Base-by-base conservation (phyloP, 2,113 vertebrate genomes). In the Gallinago undulata region DNA sequence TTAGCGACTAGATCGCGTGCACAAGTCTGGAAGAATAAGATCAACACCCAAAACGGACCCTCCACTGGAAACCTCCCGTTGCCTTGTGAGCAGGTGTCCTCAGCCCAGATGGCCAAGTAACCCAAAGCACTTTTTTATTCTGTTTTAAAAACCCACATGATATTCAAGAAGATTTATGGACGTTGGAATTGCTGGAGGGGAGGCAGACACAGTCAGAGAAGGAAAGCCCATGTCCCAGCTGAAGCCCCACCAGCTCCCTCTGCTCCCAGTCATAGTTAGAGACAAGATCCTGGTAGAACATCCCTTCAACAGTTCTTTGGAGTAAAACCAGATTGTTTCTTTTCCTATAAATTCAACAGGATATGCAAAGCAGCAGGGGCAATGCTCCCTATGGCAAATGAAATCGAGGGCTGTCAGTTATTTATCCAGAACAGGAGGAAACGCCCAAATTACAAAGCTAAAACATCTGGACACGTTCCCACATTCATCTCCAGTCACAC, bases 1-100 rank as follows among this genome's bases (percentile, higher is more conserved):
- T 35, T 2, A 31, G 51, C 1, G 11, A 33, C 19, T 11, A 37
- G 7, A 31, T 14, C 4, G 5, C 0, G 0, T 6, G 55, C 35
- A 31, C 35, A 24, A 1, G 1, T 28, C 60, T 50, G 59, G 72
- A 28, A 69, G 50, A 48, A 45, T 2, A 39, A 50, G 27, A 0
- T 2, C 39, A 37, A 59, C 77, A 30, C 25, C 19, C 48, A 53
- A 25, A 39, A 12, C 0, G 12, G 60, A 50, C 16, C 41, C 70
- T 90, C 27, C 10, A 7, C 39, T 68, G 45, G 17, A 57, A 84
- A 67, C n/a, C 60, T 57, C 35, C 74, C 4, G 0, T 13, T 45
- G 53, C 84, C 60, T 64, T 5, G 8, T 0, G 0, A 41, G 68
- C 48, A 45, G 23, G 3, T 53, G 35, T 18, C 68, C 66, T 50